A percentile compares a stretch with the other conserved stretches of the same genome.
These are phyloP conservation scores for Syrmaticus mikado DNA, from an alignment of 2,113 vertebrate genomes.

Conservation along the genomic window DNA sequence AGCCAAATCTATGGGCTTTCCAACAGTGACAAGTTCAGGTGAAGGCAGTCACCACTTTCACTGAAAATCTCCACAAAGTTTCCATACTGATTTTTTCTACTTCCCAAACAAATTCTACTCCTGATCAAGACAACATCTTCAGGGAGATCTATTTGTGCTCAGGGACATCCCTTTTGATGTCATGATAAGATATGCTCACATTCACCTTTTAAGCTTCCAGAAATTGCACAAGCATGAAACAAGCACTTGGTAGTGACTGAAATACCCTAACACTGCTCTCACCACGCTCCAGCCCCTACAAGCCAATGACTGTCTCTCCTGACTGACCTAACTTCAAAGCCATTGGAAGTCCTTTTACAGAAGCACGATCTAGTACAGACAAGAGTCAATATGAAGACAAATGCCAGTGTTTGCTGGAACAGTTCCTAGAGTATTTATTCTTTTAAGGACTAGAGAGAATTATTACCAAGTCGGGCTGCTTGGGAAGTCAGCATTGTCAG, in stretches of 20 bases:
- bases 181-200: neutral
- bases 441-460: neutral
- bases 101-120: neutral
- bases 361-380: neutral
- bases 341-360: neutral
- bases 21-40: neutral
- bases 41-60: neutral
- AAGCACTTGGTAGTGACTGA: neutral
- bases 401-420: neutral
- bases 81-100: neutral
- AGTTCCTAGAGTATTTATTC: neutral
- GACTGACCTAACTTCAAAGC: neutral
- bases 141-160: neutral
- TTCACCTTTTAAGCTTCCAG: neutral
- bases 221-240: neutral
- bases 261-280: neutral
- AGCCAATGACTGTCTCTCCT: neutral
- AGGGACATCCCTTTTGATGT: neutral
- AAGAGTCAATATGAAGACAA: neutral
- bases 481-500: neutral
- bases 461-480: neutral
- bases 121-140: neutral
- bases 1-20: neutral
- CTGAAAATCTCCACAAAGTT: neutral
- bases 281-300: neutral